phyloP scores from a whole-genome alignment of 2,113 vertebrate species.

The Pionites leucogaster region DNA sequence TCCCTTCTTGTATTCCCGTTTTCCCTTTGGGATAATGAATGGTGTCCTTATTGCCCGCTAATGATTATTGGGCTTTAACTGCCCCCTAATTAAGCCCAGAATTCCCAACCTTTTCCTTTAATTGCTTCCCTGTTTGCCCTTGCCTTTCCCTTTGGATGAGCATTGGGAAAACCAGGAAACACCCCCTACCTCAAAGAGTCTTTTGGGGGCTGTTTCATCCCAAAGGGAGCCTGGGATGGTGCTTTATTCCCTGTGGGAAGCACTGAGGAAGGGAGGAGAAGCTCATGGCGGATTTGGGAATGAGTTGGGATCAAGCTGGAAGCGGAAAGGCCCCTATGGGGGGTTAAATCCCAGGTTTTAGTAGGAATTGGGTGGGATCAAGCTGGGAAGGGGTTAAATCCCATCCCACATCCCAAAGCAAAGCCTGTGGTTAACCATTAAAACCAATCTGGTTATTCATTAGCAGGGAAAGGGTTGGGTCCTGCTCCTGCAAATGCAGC shows the following conservation, averaged over 20 bases:
- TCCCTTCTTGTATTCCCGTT: neutral
- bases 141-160: neutral
- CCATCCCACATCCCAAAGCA: neutral
- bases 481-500: too few relatives aligned
- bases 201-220: neutral
- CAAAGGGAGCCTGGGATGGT: accelerated
- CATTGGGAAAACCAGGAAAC: neutral
- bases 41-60: neutral
- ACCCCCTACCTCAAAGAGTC: accelerated
- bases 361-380: neutral
- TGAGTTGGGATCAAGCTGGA: neutral
- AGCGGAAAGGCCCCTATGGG: too few relatives aligned
- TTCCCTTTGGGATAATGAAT: neutral
- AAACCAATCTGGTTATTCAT: neutral
- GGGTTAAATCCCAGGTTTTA: neutral
- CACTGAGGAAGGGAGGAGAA: neutral
- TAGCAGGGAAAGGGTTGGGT: neutral
- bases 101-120: neutral
- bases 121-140: neutral
- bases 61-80: neutral
- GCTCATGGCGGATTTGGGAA: neutral
- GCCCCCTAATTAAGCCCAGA: neutral
- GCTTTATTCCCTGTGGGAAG: neutral
- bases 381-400: neutral
- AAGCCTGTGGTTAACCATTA: neutral